A percentile compares a stretch with the other conserved stretches of the same genome.
phyloP scores from a whole-genome alignment of 2,113 vertebrate genomes.

The Leptobrachium ailaonicum region DNA sequence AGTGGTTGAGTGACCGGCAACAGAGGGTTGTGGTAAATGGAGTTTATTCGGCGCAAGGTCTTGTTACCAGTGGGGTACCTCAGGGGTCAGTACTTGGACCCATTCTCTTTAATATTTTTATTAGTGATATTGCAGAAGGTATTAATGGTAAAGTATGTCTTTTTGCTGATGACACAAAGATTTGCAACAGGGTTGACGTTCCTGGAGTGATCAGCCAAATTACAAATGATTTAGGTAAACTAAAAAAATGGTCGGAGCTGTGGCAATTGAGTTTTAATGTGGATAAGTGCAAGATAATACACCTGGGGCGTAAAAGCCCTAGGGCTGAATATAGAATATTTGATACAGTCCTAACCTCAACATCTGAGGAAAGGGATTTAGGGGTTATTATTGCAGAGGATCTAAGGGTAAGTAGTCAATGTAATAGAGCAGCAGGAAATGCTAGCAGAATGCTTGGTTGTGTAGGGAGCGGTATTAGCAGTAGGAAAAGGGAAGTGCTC shows the following conservation, averaged over 20 bases:
- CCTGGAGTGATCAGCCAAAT: not conserved
- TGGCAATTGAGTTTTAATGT: not conserved
- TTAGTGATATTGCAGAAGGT: not conserved
- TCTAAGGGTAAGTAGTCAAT: not conserved
- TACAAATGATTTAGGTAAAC: not conserved
- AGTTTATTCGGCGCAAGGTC: too few species aligned
- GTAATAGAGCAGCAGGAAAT: not conserved
- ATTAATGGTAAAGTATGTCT: conserved; percentile 1
- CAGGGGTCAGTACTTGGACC: not conserved
- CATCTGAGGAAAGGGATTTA: not conserved
- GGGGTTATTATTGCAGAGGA: not conserved
- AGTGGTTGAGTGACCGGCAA: too few species aligned
- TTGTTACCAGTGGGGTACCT: not conserved
- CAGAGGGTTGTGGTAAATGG: too few species aligned
- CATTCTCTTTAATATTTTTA: not conserved
- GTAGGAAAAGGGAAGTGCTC: not conserved
- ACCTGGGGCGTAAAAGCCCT: not conserved
- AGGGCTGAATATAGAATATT: not conserved
- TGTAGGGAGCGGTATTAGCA: not conserved
- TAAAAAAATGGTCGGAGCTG: not conserved
- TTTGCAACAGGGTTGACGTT: conserved; percentile 1
- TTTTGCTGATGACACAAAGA: conserved; percentile 13
- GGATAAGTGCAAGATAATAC: not conserved
- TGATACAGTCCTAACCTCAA: not conserved
- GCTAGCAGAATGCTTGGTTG: conserved; percentile 4